These are phyloP conservation scores for Crypturellus undulatus DNA, from an alignment of 2,113 vertebrate genomes.

Conservation along the genomic window DNA sequence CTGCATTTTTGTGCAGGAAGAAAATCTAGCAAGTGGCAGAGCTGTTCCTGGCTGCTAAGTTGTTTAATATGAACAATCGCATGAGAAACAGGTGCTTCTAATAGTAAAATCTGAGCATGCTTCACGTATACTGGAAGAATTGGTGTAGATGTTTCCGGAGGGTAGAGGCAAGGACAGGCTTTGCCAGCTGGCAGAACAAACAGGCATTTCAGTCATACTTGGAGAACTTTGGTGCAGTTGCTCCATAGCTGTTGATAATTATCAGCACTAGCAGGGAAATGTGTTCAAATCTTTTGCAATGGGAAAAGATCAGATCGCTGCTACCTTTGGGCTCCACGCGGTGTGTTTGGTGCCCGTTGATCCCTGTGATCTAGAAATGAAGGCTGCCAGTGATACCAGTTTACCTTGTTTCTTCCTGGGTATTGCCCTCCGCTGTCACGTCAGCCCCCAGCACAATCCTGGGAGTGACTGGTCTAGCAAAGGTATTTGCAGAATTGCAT, in stretches of 20 bases:
- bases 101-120: neutral
- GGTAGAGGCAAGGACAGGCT: neutral
- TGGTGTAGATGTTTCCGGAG: neutral
- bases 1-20: neutral
- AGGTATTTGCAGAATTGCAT: neutral
- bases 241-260: neutral
- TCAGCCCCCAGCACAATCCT: rapidly evolving
- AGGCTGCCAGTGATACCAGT: neutral
- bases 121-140: neutral
- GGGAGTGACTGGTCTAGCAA: neutral
- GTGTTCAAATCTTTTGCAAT: neutral
- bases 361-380: neutral
- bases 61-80: neutral
- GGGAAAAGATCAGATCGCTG: neutral
- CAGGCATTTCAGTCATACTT: neutral
- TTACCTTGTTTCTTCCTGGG: neutral
- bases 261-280: neutral
- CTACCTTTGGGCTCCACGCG: neutral
- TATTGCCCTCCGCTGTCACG: neutral
- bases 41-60: too few species aligned
- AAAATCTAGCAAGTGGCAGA: neutral
- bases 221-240: neutral
- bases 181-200: neutral
- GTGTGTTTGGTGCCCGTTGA: neutral
- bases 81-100: rapidly evolving